phyloP scores from a whole-genome alignment of 2,113 vertebrate species.

The Chaetura pelagica region DNA sequence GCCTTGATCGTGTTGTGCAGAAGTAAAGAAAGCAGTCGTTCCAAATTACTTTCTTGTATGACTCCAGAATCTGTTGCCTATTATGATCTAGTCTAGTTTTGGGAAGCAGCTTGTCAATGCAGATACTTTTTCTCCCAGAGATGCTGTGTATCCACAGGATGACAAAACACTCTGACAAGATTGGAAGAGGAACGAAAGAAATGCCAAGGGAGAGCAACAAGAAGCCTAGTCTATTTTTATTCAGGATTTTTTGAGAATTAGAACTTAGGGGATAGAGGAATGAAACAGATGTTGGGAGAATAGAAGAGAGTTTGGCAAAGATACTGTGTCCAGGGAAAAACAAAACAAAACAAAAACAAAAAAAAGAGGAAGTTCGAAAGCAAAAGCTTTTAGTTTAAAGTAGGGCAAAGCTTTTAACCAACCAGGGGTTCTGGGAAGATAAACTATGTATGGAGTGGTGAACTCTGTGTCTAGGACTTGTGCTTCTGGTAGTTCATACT shows the following conservation, averaged over 20 bases:
- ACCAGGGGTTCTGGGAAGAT: neutral
- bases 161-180: neutral
- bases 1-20: constrained; percentile 8
- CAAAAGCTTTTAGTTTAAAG: neutral
- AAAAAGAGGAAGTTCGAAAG: neutral
- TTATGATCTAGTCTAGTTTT: neutral
- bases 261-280: neutral
- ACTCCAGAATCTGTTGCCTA: constrained; percentile 18
- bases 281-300: neutral
- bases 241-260: neutral
- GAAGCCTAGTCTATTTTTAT: neutral
- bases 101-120: neutral
- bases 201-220: neutral
- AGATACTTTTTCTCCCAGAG: neutral
- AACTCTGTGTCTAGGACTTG: neutral
- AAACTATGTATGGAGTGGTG: neutral
- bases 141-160: neutral
- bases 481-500: neutral
- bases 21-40: neutral
- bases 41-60: neutral
- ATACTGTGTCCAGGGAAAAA: neutral
- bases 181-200: neutral
- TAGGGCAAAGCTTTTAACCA: neutral
- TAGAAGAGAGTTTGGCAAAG: neutral
- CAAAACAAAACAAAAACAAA: neutral